A percentile compares a stretch with the other conserved stretches of the same genome.
Conservation (phyloP, 2,797 vertebrate genomes). For the Triplophysa bombifrons region DNA sequence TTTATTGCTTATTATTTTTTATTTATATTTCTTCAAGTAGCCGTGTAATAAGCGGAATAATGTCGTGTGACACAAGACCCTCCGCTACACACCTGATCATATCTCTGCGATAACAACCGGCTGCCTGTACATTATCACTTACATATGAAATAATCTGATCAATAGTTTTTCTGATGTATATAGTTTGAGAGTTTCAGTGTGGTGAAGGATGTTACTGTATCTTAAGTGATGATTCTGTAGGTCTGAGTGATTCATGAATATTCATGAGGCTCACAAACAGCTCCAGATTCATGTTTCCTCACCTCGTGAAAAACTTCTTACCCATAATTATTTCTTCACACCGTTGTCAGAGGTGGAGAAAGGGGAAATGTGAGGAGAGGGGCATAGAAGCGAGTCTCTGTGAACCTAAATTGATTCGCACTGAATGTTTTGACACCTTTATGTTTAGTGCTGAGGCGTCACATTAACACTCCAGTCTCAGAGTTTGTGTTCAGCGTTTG, state of each 20-base stretch:
- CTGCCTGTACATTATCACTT: too few relatives aligned
- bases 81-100: too few relatives aligned
- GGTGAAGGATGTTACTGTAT: too few relatives aligned
- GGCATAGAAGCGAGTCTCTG: not conserved
- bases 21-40: too few relatives aligned
- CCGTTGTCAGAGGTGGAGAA: conserved; percentile 28
- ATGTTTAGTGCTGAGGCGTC: conserved; percentile 49
- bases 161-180: too few relatives aligned
- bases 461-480: conserved; percentile 43
- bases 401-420: conserved; percentile 53
- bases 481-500: conserved; percentile 41
- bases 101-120: too few relatives aligned
- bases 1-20: too few relatives aligned
- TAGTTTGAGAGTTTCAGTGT: not conserved
- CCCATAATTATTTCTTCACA: conserved; percentile 47
- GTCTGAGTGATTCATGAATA: conserved; percentile 43
- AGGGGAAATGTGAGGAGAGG: not conserved
- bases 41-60: too few relatives aligned
- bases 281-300: conserved; percentile 48
- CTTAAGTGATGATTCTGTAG: not conserved
- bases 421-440: conserved; percentile 58
- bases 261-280: conserved; percentile 44
- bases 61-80: too few relatives aligned
- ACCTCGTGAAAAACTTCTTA: conserved; percentile 53
- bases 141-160: too few relatives aligned